phyloP scores from a whole-genome alignment of 2,113 vertebrate species.

The Ivindomyrus marchei region DNA sequence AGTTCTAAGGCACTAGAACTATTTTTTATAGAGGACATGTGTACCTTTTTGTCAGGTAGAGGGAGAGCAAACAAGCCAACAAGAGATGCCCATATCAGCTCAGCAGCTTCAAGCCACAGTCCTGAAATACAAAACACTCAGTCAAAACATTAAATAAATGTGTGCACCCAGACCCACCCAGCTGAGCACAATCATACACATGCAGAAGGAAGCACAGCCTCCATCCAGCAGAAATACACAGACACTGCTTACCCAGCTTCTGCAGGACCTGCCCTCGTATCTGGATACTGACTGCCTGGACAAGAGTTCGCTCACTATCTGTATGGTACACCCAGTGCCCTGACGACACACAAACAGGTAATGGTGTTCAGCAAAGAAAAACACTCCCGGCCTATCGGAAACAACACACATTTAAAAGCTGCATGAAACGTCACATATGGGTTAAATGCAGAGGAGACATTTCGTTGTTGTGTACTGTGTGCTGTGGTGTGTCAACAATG shows the following conservation, averaged over 20 bases:
- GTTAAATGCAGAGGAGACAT: no score
- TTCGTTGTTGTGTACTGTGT: no score
- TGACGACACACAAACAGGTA: conserved; percentile 39
- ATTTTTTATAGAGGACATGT: neutral
- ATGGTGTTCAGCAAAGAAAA: neutral
- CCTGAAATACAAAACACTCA: conserved; percentile 56
- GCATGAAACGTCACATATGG: neutral
- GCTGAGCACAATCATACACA: neutral
- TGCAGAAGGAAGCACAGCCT: neutral
- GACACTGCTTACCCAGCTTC: conserved; percentile 70
- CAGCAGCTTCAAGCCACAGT: conserved; percentile 87
- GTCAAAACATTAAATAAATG: neutral
- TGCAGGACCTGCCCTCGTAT: conserved; percentile 87
- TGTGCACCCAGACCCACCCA: neutral
- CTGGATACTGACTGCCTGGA: conserved; percentile 89
- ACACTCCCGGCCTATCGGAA: neutral
- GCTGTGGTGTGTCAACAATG: no score
- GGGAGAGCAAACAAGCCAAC: conserved; percentile 78
- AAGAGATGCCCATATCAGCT: conserved; percentile 80
- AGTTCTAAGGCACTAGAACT: neutral
- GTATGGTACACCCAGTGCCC: conserved; percentile 76
- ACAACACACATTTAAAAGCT: neutral
- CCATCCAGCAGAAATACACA: neutral
- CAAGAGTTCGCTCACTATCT: conserved; percentile 70
- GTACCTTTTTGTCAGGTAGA: conserved; percentile 88